These are phyloP conservation scores for Monochamus alternatus DNA, from an alignment of 2,888 invertebrate species.

Conservation along the genomic window DNA sequence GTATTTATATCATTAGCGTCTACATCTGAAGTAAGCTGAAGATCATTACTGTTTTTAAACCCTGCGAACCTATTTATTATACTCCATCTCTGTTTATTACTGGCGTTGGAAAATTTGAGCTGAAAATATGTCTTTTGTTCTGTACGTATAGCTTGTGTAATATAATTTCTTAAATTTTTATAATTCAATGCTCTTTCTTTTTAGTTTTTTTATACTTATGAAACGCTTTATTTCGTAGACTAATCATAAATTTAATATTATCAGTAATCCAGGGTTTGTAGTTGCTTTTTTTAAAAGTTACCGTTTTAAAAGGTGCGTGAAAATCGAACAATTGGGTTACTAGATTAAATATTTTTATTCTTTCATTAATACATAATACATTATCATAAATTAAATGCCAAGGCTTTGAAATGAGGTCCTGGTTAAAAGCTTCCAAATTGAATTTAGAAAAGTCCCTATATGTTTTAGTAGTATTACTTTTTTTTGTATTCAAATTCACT, in stretches of 20 bases:
- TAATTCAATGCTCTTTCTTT: neutral
- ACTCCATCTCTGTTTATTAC: neutral
- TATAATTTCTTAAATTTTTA: slow-evolving; percentile 5
- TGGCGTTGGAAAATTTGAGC: neutral
- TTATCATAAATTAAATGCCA: slow-evolving; percentile 16
- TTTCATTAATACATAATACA: slow-evolving; percentile 3
- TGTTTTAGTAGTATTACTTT: slow-evolving; percentile 4
- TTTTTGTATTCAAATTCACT: neutral
- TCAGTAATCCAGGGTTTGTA: slow-evolving; percentile 19
- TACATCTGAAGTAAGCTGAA: neutral
- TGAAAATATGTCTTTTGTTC: neutral
- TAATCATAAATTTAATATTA: slow-evolving; percentile 24
- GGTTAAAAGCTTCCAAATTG: slow-evolving; percentile 12
- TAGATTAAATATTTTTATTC: slow-evolving; percentile 11
- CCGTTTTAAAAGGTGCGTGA: slow-evolving; percentile 17
- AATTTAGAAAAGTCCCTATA: slow-evolving; percentile 19
- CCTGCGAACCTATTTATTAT: neutral
- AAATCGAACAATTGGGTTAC: neutral
- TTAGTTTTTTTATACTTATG: slow-evolving; percentile 4
- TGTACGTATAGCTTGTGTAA: slow-evolving; percentile 8
- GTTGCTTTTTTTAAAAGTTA: neutral
- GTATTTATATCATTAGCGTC: slow-evolving; percentile 1
- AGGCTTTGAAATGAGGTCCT: neutral
- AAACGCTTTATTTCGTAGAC: slow-evolving; percentile 16
- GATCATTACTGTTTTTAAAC: neutral